phyloP scores from a whole-genome alignment of 2,797 vertebrate genomes.

The Okamejei kenojei region DNA sequence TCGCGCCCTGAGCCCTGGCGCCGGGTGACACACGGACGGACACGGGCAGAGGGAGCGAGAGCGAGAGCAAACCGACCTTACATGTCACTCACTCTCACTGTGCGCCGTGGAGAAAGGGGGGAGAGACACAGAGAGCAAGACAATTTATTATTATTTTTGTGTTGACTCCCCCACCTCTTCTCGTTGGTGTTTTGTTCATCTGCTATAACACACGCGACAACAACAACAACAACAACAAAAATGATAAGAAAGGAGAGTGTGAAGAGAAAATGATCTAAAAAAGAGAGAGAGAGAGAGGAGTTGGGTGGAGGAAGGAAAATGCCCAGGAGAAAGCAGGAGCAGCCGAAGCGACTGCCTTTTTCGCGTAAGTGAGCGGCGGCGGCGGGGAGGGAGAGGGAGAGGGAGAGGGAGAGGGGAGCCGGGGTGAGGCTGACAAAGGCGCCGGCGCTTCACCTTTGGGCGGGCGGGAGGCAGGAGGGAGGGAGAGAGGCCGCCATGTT shows the following conservation, averaged over 20 bases:
- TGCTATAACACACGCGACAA: too few species aligned
- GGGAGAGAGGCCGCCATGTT: conserved; percentile 72
- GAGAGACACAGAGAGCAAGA: too few species aligned
- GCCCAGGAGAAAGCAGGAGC: conserved; percentile 99
- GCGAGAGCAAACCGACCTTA: background rate
- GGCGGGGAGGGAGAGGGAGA: conserved; percentile 55
- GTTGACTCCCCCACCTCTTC: too few species aligned
- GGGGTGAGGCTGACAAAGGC: conserved; percentile 95
- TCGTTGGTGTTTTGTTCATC: background rate
- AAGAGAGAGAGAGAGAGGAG: conserved; percentile 97
- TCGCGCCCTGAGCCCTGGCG: conserved; percentile 56
- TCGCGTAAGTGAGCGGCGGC: conserved; percentile 77
- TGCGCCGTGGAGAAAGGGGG: background rate
- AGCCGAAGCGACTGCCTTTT: conserved; percentile 98
- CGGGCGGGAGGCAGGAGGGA: conserved; percentile 48
- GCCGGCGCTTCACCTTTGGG: conserved; percentile 88
- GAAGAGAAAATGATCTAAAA: conserved; percentile 57
- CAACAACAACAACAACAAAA: background rate
- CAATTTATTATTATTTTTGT: too few species aligned
- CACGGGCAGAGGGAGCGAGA: background rate
- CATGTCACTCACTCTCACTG: background rate
- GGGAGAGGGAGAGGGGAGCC: conserved; percentile 72
- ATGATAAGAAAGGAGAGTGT: conserved; percentile 78
- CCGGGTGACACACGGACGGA: background rate
- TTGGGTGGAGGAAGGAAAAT: conserved; percentile 93